phyloP scores from a whole-genome alignment of 2,888 invertebrate species.

The Caradrina kadenii region DNA sequence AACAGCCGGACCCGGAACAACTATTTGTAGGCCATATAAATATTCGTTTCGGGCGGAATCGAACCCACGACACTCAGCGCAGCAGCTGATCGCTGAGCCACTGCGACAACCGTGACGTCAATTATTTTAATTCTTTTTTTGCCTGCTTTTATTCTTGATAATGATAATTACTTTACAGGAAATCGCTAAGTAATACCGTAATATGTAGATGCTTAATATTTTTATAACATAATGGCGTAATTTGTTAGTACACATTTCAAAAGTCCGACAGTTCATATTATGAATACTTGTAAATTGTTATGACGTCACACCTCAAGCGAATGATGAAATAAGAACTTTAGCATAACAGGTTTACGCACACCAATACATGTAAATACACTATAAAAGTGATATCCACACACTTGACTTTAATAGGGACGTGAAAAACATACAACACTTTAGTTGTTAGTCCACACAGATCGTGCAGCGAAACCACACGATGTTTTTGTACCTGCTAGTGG shows the following conservation, averaged over 20 bases:
- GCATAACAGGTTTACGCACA: conserved; percentile 28
- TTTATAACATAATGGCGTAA: no score
- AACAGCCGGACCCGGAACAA: no score
- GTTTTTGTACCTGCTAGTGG: conserved; percentile 39
- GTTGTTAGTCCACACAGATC: conserved; percentile 10
- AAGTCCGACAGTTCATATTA: not conserved
- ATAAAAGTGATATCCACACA: not conserved
- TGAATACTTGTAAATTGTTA: not conserved
- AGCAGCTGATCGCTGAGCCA: no score
- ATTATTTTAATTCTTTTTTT: no score
- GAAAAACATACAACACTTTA: not conserved
- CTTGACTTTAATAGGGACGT: not conserved
- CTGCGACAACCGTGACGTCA: no score
- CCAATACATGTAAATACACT: not conserved
- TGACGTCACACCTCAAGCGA: not conserved
- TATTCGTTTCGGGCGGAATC: no score
- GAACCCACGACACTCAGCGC: no score
- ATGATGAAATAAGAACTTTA: not conserved
- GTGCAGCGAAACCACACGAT: conserved; percentile 24
- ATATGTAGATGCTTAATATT: not conserved
- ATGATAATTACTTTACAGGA: no score
- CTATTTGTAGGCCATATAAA: no score
- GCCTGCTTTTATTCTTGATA: no score
- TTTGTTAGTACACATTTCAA: not conserved
- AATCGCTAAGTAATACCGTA: no score